phyloP scores from a whole-genome alignment of 2,113 vertebrate genomes.

The Epinephelus fuscoguttatus region DNA sequence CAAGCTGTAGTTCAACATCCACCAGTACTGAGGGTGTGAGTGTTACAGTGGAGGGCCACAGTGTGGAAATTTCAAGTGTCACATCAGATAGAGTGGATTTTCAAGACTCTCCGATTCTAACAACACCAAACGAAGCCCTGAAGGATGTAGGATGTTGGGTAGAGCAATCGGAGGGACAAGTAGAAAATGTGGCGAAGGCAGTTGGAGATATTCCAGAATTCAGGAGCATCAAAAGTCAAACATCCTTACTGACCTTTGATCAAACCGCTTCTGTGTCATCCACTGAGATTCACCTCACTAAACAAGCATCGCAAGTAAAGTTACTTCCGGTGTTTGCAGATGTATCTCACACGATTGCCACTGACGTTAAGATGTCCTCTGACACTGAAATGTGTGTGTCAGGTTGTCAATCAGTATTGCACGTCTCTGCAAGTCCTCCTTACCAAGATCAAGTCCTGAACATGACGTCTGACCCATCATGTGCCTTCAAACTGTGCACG shows the following conservation, averaged over 20 bases:
- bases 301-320: slow-evolving; percentile 15
- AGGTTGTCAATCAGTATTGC: slow-evolving; percentile 7
- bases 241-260: neutral
- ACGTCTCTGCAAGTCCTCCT: slow-evolving; percentile 9
- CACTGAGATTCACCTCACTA: slow-evolving; percentile 1
- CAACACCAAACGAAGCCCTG: neutral
- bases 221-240: neutral
- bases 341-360: neutral
- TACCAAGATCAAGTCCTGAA: neutral
- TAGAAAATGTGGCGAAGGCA: neutral
- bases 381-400: slow-evolving; percentile 29
- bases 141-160: neutral
- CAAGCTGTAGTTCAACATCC: slow-evolving; percentile 45
- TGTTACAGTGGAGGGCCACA: slow-evolving; percentile 50
- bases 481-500: slow-evolving; percentile 5
- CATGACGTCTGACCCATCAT: neutral
- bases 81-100: slow-evolving; percentile 13
- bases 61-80: slow-evolving; percentile 20
- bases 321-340: slow-evolving; percentile 9
- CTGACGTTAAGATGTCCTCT: slow-evolving; percentile 23
- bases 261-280: neutral
- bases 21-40: slow-evolving; percentile 57
- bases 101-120: neutral
- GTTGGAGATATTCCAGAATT: neutral
- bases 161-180: neutral